A percentile compares a stretch with the other conserved stretches of the same genome.
Evolutionary conservation across 2,888 invertebrate species (phyloP).

Genomic region (Amorpha juglandis): DNA sequence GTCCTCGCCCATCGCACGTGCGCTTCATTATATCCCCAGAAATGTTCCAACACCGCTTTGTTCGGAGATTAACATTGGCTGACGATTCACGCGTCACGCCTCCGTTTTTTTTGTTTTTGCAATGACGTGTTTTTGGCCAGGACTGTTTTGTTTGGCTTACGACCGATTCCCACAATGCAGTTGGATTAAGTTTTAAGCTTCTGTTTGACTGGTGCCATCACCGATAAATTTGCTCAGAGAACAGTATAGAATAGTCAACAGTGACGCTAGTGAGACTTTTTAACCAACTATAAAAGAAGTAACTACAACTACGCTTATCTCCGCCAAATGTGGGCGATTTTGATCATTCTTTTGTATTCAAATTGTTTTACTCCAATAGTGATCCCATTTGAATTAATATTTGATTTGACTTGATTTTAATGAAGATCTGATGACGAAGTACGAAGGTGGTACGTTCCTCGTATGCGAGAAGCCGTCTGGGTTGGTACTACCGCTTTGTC

Average conservation of each 20-base stretch:
- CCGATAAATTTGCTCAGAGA: not conserved
- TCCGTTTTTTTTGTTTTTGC: constrained; percentile 25
- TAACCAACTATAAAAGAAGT: too few relatives aligned
- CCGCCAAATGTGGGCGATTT: too few relatives aligned
- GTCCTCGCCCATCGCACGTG: constrained; percentile 67
- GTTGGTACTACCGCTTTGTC: too few relatives aligned
- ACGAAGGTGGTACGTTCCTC: too few relatives aligned
- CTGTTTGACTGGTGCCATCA: not conserved
- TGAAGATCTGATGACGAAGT: too few relatives aligned
- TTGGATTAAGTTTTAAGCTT: constrained; percentile 1
- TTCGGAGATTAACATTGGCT: constrained; percentile 76
- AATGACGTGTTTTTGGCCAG: constrained; percentile 32
- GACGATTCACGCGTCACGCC: constrained; percentile 20
- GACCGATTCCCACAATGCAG: constrained; percentile 16
- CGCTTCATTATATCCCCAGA: constrained; percentile 82
- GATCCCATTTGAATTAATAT: too few relatives aligned
- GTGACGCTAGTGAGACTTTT: too few relatives aligned
- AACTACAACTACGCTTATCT: too few relatives aligned
- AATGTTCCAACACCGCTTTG: constrained; percentile 82
- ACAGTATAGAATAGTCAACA: not conserved
- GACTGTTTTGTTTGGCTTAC: constrained; percentile 18
- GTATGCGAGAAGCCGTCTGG: too few relatives aligned
- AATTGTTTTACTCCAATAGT: too few relatives aligned
- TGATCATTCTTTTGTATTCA: too few relatives aligned
- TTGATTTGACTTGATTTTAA: too few relatives aligned